Conservation (phyloP, 2,797 vertebrate species). For the Alcedo quadribrachys region DNA sequence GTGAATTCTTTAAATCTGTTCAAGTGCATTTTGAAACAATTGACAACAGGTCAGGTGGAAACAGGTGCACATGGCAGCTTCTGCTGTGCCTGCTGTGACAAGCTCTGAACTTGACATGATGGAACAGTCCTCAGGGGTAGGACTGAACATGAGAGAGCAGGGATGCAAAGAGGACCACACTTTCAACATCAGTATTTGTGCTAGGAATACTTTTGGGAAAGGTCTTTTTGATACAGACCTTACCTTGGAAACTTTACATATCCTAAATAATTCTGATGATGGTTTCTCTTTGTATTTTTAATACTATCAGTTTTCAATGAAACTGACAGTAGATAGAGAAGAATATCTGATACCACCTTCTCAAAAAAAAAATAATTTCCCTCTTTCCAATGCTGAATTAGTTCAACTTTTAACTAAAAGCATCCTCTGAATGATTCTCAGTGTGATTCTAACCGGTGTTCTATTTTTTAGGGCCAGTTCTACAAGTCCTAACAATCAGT, state of each 20-base stretch:
- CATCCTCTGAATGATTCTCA: background rate
- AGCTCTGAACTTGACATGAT: background rate
- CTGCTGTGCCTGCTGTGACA: background rate
- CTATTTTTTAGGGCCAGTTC: constrained; percentile 88
- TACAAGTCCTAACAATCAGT: constrained; percentile 97
- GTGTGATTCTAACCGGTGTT: constrained; percentile 21
- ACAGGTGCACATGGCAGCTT: background rate
- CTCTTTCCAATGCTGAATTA: background rate
- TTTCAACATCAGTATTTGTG: background rate
- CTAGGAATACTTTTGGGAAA: background rate
- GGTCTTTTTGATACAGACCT: background rate
- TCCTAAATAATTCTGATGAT: background rate
- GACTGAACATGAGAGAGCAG: background rate
- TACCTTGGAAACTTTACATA: background rate
- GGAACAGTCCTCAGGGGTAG: background rate
- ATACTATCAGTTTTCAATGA: background rate
- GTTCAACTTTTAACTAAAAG: background rate
- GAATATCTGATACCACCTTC: background rate
- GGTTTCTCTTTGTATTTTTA: background rate
- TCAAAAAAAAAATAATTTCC: background rate
- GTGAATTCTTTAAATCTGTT: background rate
- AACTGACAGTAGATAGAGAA: background rate
- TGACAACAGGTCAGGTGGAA: background rate
- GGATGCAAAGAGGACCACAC: background rate
- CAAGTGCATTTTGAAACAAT: background rate